phyloP scores from a whole-genome alignment of 1,140 invertebrate genomes.

The Ctenoplectra terminalis region DNA sequence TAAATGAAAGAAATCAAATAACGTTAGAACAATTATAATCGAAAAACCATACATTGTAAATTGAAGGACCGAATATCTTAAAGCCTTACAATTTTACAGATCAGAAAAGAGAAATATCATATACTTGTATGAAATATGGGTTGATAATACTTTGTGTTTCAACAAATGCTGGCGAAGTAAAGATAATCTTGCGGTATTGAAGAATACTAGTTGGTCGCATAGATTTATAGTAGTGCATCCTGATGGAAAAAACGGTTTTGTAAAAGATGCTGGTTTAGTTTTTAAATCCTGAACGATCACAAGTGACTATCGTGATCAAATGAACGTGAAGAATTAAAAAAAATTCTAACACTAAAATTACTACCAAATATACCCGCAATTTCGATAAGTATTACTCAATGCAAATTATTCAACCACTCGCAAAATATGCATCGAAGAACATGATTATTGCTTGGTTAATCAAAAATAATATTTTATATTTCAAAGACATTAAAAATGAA shows the following conservation, averaged over 20 bases:
- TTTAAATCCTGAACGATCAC: constrained; percentile 38
- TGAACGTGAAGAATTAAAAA: constrained; percentile 31
- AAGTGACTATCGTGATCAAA: constrained; percentile 41
- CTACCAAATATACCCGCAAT: too few relatives aligned
- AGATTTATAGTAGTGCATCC: not conserved
- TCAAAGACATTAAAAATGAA: too few relatives aligned
- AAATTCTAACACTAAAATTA: too few relatives aligned
- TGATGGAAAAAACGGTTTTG: constrained; percentile 9
- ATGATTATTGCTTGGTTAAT: too few relatives aligned
- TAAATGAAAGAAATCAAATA: not conserved
- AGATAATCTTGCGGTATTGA: not conserved
- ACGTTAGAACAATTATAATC: not conserved
- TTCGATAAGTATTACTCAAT: too few relatives aligned
- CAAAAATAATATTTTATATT: too few relatives aligned
- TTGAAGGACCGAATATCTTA: not conserved
- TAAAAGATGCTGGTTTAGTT: constrained; percentile 11
- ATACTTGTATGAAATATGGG: not conserved
- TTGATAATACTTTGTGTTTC: too few relatives aligned
- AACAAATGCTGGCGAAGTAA: not conserved
- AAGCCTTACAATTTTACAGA: not conserved
- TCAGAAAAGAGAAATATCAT: not conserved
- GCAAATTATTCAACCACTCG: too few relatives aligned
- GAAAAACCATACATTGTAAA: not conserved
- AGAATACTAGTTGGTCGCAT: not conserved
- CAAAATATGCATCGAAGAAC: too few relatives aligned